phyloP scores from a whole-genome alignment of 2,797 vertebrate genomes.

The Chelon auratus region DNA sequence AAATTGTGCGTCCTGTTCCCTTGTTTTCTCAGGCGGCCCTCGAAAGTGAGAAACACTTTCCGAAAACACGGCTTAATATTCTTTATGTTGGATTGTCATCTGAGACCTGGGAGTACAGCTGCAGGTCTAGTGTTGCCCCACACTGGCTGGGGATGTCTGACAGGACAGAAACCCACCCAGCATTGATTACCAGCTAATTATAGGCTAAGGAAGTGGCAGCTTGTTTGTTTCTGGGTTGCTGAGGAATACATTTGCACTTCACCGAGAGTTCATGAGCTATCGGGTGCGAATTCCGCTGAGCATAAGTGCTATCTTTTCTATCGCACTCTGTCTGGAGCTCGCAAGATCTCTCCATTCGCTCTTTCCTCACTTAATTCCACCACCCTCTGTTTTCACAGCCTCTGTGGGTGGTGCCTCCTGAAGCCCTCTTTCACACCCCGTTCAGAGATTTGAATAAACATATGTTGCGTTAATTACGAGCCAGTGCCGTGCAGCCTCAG shows the following conservation, averaged over 20 bases:
- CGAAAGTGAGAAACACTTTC: constrained; percentile 22
- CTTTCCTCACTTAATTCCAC: constrained; percentile 76
- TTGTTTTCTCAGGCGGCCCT: constrained; percentile 21
- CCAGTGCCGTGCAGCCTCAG: constrained; percentile 42
- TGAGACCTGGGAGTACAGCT: constrained; percentile 64
- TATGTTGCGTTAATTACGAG: constrained; percentile 86
- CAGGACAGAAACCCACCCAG: constrained; percentile 76
- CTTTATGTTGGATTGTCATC: constrained; percentile 64
- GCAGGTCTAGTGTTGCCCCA: constrained; percentile 70
- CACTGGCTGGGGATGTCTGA: constrained; percentile 59
- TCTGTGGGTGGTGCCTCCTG: constrained; percentile 78
- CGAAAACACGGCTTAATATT: constrained; percentile 40
- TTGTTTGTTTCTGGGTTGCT: constrained; percentile 86
- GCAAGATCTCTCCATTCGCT: constrained; percentile 57
- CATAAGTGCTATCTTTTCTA: constrained; percentile 77
- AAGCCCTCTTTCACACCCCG: constrained; percentile 82
- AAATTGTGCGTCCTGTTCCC: not conserved
- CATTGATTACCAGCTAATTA: constrained; percentile 87
- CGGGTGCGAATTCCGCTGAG: constrained; percentile 83
- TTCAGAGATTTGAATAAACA: constrained; percentile 83
- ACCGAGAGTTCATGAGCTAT: constrained; percentile 79
- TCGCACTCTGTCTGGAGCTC: constrained; percentile 58
- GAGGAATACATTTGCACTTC: constrained; percentile 88
- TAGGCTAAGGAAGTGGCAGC: constrained; percentile 86
- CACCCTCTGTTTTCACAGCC: constrained; percentile 81